Conservation (phyloP, 2,113 vertebrate genomes). For the Petrocephalus microphthalmus region DNA sequence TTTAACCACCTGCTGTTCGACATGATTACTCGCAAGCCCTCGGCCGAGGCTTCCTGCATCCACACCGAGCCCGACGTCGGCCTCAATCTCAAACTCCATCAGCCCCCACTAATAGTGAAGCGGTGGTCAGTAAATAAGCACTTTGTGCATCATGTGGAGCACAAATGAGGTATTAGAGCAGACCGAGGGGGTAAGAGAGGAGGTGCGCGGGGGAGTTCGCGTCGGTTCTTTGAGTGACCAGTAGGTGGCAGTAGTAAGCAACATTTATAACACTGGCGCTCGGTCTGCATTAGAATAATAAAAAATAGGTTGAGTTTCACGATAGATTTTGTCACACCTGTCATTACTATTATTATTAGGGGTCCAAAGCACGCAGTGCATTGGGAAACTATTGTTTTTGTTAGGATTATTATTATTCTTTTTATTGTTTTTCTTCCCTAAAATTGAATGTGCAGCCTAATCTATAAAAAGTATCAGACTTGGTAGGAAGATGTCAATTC, state of each 20-base stretch:
- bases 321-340: background rate
- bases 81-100: background rate
- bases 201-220: background rate
- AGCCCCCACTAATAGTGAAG: background rate
- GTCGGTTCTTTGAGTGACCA: background rate
- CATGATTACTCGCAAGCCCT: background rate
- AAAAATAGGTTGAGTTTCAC: background rate
- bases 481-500: no score
- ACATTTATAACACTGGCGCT: background rate
- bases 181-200: no score
- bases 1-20: conserved; percentile 22
- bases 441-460: no score
- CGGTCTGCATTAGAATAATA: background rate
- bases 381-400: no score
- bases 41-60: background rate
- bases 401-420: no score
- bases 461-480: no score
- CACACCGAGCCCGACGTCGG: background rate
- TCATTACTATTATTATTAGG: background rate
- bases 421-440: no score
- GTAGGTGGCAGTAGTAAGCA: conserved; percentile 24
- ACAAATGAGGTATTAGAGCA: background rate
- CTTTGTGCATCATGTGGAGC: background rate
- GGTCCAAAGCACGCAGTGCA: no score
- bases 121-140: conserved; percentile 10